Conservation (phyloP, 2,113 vertebrate genomes). For the Thinocorus orbignyianus region DNA sequence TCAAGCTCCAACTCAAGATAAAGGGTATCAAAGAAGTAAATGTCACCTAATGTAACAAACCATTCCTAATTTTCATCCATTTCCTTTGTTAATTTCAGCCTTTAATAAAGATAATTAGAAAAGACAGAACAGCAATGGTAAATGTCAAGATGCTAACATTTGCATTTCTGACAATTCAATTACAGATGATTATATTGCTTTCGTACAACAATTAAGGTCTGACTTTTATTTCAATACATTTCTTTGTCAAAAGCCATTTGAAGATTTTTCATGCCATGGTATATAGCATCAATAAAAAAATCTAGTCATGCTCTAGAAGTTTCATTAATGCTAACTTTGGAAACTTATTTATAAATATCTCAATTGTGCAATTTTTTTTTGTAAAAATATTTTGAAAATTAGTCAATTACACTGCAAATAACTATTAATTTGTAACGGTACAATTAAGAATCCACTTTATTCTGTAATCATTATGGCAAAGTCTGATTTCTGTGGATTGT, state of each 20-base stretch:
- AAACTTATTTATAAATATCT: conserved; percentile 20
- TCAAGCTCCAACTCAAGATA: conserved; percentile 62
- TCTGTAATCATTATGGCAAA: not conserved
- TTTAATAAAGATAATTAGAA: conserved; percentile 78
- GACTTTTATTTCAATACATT: conserved; percentile 65
- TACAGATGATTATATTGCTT: conserved; percentile 72
- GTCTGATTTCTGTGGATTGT: not conserved
- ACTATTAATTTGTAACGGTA: not conserved
- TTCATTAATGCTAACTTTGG: conserved; percentile 1
- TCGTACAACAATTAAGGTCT: conserved; percentile 66
- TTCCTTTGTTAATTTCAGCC: conserved; percentile 70
- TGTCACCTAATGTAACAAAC: conserved; percentile 73
- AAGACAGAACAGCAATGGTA: conserved; percentile 71
- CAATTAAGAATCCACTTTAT: not conserved
- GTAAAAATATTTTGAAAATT: conserved; percentile 12
- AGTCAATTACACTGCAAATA: not conserved
- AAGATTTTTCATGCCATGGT: conserved; percentile 49
- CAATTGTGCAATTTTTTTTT: not conserved
- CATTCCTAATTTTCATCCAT: conserved; percentile 61
- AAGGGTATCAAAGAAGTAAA: conserved; percentile 72
- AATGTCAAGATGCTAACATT: conserved; percentile 76
- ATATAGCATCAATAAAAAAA: conserved; percentile 24
- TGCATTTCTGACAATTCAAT: conserved; percentile 75
- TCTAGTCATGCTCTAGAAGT: conserved; percentile 19
- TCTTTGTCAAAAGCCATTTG: conserved; percentile 61